A percentile compares a stretch with the other conserved stretches of the same genome.
These are phyloP conservation scores for Nansenia antarctica DNA, from an alignment of 2,113 vertebrate species.

Conservation along the genomic window DNA sequence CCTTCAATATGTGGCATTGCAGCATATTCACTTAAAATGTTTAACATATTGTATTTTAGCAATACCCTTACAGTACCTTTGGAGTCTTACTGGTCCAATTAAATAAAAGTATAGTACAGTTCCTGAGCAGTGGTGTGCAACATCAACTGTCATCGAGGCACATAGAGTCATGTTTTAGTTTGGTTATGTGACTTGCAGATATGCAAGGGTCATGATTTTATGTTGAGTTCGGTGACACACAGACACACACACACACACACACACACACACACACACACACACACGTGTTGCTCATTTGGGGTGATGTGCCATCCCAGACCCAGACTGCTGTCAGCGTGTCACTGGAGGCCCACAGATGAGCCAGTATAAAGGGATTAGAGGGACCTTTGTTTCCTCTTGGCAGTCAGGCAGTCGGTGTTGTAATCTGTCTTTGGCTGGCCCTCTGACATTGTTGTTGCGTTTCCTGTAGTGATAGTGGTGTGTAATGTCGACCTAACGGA, in stretches of 20 bases:
- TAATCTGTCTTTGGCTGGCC: constrained; percentile 52
- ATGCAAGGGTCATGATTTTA: background rate
- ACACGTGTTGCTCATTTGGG: constrained; percentile 35
- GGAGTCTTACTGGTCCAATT: background rate
- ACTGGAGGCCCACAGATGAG: constrained; percentile 29
- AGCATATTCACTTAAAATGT: background rate
- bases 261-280: constrained; percentile 21
- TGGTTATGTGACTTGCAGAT: background rate
- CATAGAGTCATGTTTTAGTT: background rate
- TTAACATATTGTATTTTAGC: background rate
- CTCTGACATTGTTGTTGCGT: constrained; percentile 33
- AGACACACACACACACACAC: constrained; percentile 16
- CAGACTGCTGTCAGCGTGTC: constrained; percentile 43
- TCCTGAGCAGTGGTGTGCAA: background rate
- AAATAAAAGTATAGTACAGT: background rate
- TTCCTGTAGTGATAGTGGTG: constrained; percentile 16
- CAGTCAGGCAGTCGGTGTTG: constrained; percentile 43
- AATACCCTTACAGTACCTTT: background rate
- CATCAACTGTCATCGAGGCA: background rate
- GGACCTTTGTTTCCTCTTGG: constrained; percentile 58
- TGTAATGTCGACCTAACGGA: constrained; percentile 41
- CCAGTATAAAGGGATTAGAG: constrained; percentile 56
- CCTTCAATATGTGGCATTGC: background rate
- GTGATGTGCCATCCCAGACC: constrained; percentile 30
- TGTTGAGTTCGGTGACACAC: background rate